Evolutionary conservation across 2,797 vertebrate species (phyloP), one percentile per base, ranked within the genome.

Genomic region (Halcyon chelicuti): DNA sequence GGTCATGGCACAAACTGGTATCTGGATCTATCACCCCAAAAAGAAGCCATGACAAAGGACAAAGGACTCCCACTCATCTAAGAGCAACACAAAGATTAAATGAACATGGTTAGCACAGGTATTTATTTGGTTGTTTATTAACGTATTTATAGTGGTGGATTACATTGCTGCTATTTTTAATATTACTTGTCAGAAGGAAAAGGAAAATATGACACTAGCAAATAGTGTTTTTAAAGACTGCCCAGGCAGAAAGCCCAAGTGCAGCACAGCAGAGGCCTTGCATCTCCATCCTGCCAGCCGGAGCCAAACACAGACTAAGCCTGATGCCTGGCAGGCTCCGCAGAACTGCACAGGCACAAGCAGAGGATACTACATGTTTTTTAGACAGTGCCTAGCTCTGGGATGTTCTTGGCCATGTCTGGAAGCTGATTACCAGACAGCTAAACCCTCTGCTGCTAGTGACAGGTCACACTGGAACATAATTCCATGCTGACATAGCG

Each of bases 391-490:
- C 9, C 73, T 44, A 58, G 12, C 26, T 63, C 77, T 57, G 28
- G 26, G 12, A 70, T 7, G 7, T 28, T 66, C 55, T 73, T 51
- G 14, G 28, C 44, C 33, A 14, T 44, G 33, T 22, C 51, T 71
- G 46, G 31, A 96, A 73, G 28, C 54, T 81, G 39, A 67, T 5
- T 91, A 63, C 6, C 26, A 51, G 37, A 57, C 35, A 86, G n/a
- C 44, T 71, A 91, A 79, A 12, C 9, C 31, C 26, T 23, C 51
- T 46, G 7, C 11, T 31, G 47, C 22, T 25, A 75, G 9, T n/a
- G n/a, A 6, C 0, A 1, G 17, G 2, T 44, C 21, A 66, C 2
- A 2, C 0, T 35, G 58, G 16, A 72, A 61, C 5, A 12, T 21
- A 91, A 77, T 55, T 75, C 55, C 31, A 70, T 0, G 1, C 28